These are phyloP conservation scores for Pedionomus torquatus DNA, from an alignment of 2,113 vertebrate genomes.

Conservation along the genomic window DNA sequence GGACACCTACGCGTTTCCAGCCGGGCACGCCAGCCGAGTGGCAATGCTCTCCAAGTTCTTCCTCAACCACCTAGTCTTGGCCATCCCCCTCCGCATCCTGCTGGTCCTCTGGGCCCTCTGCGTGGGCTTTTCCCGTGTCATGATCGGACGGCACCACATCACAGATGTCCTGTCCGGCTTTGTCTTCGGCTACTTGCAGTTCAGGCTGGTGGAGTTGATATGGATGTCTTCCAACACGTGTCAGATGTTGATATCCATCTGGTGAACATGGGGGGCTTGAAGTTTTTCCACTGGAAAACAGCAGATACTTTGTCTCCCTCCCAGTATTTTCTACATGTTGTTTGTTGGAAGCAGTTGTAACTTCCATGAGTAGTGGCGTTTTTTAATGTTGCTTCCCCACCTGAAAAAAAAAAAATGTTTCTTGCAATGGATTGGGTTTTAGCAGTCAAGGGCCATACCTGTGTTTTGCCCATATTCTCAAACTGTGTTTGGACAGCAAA, in stretches of 20 bases:
- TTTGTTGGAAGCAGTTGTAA: constrained; percentile 4
- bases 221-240: constrained; percentile 95
- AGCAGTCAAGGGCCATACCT: neutral
- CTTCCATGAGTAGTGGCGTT: constrained; percentile 16
- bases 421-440: constrained; percentile 11
- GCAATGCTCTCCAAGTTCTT: constrained; percentile 97
- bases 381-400: constrained; percentile 49
- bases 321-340: constrained; percentile 2
- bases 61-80: constrained; percentile 94
- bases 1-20: constrained; percentile 94
- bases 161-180: constrained; percentile 93
- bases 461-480: neutral
- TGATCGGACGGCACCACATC: constrained; percentile 92
- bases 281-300: neutral
- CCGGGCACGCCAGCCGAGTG: constrained; percentile 89
- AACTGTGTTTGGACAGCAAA: constrained; percentile 26
- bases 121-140: constrained; percentile 89
- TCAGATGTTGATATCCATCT: constrained; percentile 92
- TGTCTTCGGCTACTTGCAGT: constrained; percentile 89
- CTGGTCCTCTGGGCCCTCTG: constrained; percentile 93
- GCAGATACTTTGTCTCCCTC: constrained; percentile 5
- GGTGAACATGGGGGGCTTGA: constrained; percentile 57
- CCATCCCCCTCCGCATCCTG: constrained; percentile 90
- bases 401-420: neutral
- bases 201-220: constrained; percentile 91